These are phyloP conservation scores for Pachydiplax longipennis DNA, from an alignment of 2,888 invertebrate genomes.

Conservation along the genomic window DNA sequence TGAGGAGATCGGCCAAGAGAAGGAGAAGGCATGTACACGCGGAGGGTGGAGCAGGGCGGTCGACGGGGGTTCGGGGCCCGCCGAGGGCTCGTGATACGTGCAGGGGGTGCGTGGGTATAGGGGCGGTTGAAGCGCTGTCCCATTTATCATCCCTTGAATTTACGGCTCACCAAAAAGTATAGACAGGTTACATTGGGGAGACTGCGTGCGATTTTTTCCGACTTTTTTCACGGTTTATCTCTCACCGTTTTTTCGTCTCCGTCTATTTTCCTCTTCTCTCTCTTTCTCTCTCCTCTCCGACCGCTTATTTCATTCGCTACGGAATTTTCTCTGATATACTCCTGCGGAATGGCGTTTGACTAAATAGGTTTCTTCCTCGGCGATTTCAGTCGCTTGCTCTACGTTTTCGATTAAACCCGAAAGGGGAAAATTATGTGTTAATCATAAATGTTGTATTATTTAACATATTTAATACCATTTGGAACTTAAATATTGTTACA, in stretches of 20 bases:
- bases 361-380: not conserved
- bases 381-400: not conserved
- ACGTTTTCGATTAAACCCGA: not conserved
- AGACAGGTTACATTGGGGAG: slow-evolving; percentile 43
- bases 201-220: slow-evolving; percentile 7
- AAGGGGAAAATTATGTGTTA: too few relatives aligned
- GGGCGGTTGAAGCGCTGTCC: slow-evolving; percentile 10
- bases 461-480: too few relatives aligned
- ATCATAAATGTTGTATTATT: too few relatives aligned
- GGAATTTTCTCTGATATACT: not conserved
- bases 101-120: slow-evolving; percentile 1
- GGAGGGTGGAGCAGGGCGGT: slow-evolving; percentile 30
- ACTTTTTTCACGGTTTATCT: not conserved
- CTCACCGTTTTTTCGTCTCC: slow-evolving; percentile 7
- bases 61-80: not conserved
- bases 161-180: slow-evolving; percentile 44
- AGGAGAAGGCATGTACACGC: not conserved
- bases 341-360: not conserved
- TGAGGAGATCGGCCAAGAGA: not conserved
- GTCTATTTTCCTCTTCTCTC: slow-evolving; percentile 6
- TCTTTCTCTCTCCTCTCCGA: slow-evolving; percentile 43
- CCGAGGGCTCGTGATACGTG: slow-evolving; percentile 4
- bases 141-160: slow-evolving; percentile 35
- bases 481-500: too few relatives aligned
- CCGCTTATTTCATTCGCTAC: not conserved